A percentile compares a stretch with the other conserved stretches of the same genome.
phyloP scores from a whole-genome alignment of 1,140 invertebrate genomes.

The Apis florea region DNA sequence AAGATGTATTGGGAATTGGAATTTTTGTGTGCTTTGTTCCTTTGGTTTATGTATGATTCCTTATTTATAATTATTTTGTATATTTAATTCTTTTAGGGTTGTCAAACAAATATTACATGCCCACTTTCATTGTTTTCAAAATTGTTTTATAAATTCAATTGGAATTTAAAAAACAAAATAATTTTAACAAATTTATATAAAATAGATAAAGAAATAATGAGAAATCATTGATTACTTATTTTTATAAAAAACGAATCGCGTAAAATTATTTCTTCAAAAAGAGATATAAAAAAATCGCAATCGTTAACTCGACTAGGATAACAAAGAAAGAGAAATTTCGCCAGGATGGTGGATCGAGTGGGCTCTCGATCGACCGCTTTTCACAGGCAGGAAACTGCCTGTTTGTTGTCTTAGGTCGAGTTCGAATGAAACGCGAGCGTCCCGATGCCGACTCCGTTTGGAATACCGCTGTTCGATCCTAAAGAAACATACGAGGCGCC shows the following conservation, averaged over 20 bases:
- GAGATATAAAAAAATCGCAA: neutral
- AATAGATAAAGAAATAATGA: too few species aligned
- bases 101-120: too few species aligned
- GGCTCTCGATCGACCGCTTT: conserved; percentile 27
- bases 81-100: too few species aligned
- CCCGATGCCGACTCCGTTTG: conserved; percentile 65
- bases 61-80: neutral
- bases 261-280: neutral
- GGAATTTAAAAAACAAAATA: too few species aligned
- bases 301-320: neutral
- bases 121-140: too few species aligned
- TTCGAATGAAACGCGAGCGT: conserved; percentile 73
- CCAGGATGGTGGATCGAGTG: conserved; percentile 8
- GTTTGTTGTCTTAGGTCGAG: conserved; percentile 77
- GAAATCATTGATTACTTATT: too few species aligned
- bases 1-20: neutral
- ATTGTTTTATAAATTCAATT: too few species aligned
- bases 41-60: neutral
- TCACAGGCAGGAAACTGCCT: conserved; percentile 67
- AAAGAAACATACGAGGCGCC: conserved; percentile 76
- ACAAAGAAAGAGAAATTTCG: conserved; percentile 12
- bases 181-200: too few species aligned
- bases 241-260: neutral
- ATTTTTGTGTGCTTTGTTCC: neutral
- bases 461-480: conserved; percentile 71